Percentiles rank a stretch among this genome's conserved stretches.
phyloP scores from a whole-genome alignment of 1,140 invertebrate species.

The Akabosia matsudoensis region DNA sequence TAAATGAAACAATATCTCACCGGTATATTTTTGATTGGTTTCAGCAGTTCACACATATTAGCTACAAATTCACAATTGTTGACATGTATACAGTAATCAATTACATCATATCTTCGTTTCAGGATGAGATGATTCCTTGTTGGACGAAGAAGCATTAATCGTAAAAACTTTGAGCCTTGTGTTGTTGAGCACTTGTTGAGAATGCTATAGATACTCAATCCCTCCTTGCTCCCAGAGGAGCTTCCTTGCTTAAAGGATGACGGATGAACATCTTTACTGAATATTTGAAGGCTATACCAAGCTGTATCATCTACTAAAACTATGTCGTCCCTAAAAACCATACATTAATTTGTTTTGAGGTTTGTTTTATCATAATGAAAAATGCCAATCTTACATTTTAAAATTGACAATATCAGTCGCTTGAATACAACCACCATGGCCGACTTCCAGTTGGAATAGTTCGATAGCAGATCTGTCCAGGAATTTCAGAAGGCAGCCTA shows the following conservation, averaged over 20 bases:
- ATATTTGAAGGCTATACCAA: constrained; percentile 71
- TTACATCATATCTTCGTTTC: constrained; percentile 59
- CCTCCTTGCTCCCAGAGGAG: constrained; percentile 58
- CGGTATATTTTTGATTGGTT: constrained; percentile 58
- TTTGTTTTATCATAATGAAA: not conserved
- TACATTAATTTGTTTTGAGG: not conserved
- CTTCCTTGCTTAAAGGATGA: constrained; percentile 66
- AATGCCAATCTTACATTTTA: constrained; percentile 59
- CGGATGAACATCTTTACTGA: constrained; percentile 68
- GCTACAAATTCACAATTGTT: constrained; percentile 59
- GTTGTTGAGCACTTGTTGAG: constrained; percentile 61
- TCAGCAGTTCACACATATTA: constrained; percentile 59
- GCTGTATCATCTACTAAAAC: constrained; percentile 70
- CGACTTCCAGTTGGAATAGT: constrained; percentile 57
- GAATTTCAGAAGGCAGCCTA: constrained; percentile 70
- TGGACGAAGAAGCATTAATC: constrained; percentile 61
- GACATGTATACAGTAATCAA: constrained; percentile 60
- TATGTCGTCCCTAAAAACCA: constrained; percentile 59
- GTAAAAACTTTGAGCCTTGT: constrained; percentile 44
- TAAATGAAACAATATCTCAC: too few species aligned
- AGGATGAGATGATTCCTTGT: constrained; percentile 58
- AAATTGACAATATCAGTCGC: constrained; percentile 63
- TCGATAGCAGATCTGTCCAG: constrained; percentile 66
- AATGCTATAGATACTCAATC: constrained; percentile 68
- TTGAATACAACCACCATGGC: constrained; percentile 54